A percentile compares a stretch with the other conserved stretches of the same genome.
These are phyloP conservation scores for Saxidomus purpurata DNA, from an alignment of 1,140 invertebrate genomes.

Conservation along the genomic window DNA sequence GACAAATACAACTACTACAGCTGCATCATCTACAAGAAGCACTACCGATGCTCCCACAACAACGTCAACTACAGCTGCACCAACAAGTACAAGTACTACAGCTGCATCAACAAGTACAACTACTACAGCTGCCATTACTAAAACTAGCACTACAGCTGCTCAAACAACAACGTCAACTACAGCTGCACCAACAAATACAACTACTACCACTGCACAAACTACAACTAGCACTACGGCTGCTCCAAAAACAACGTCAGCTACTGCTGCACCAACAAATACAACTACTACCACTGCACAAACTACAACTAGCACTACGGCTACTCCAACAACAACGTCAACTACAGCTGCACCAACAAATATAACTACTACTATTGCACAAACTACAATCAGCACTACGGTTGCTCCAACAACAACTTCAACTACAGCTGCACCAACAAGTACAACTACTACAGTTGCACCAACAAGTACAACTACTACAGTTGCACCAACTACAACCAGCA, in stretches of 20 bases:
- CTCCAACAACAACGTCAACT: too few relatives aligned
- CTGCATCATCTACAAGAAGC: neutral
- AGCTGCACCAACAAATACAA: neutral
- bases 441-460: too few relatives aligned
- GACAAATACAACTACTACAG: neutral
- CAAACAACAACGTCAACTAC: neutral
- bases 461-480: too few relatives aligned
- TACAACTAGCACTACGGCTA: too few relatives aligned
- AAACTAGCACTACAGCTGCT: neutral
- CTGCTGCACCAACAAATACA: constrained; percentile 7
- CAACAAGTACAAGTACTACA: neutral
- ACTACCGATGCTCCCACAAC: neutral
- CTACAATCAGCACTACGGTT: too few relatives aligned
- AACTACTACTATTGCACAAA: too few relatives aligned
- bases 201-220: neutral
- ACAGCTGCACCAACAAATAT: too few relatives aligned
- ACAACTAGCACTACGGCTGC: neutral
- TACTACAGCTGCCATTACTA: neutral
- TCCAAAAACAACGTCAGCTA: neutral
- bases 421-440: too few relatives aligned
- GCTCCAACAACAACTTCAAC: too few relatives aligned
- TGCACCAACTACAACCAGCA: too few relatives aligned
- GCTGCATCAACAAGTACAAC: neutral
- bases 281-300: too few relatives aligned
- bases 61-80: neutral